phyloP scores from a whole-genome alignment of 2,113 vertebrate genomes.

The Paracanthobrama guichenoti region DNA sequence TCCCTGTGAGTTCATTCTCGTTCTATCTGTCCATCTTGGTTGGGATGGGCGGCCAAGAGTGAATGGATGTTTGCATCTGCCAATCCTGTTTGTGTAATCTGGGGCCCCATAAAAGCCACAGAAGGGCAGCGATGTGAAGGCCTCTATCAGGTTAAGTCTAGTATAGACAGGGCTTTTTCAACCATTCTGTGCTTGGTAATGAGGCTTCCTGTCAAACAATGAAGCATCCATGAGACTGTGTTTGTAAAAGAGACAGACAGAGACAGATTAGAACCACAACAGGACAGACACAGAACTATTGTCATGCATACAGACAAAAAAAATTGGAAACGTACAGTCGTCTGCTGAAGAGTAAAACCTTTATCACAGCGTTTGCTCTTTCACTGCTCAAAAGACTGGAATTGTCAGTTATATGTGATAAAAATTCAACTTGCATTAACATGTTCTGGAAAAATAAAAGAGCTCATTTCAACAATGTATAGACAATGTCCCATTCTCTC shows the following conservation, averaged over 20 bases:
- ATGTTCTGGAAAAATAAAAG: background rate
- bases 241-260: constrained; percentile 55
- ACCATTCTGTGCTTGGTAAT: constrained; percentile 56
- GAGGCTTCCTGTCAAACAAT: constrained; percentile 72
- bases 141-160: constrained; percentile 70
- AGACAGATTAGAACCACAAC: constrained; percentile 7
- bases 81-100: constrained; percentile 62
- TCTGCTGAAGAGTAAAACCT: background rate
- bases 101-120: constrained; percentile 61
- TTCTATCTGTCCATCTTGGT: background rate
- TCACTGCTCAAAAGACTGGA: background rate
- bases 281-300: background rate
- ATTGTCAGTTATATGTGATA: background rate
- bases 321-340: background rate
- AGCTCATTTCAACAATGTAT: background rate
- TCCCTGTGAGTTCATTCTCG: background rate
- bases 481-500: background rate
- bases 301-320: too few species aligned
- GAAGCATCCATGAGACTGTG: constrained; percentile 52
- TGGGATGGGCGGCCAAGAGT: constrained; percentile 23
- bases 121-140: constrained; percentile 61
- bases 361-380: background rate
- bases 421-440: background rate
- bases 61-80: constrained; percentile 48
- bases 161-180: constrained; percentile 65